Conservation (phyloP, 2,113 vertebrate genomes). For the Takifugu flavidus region DNA sequence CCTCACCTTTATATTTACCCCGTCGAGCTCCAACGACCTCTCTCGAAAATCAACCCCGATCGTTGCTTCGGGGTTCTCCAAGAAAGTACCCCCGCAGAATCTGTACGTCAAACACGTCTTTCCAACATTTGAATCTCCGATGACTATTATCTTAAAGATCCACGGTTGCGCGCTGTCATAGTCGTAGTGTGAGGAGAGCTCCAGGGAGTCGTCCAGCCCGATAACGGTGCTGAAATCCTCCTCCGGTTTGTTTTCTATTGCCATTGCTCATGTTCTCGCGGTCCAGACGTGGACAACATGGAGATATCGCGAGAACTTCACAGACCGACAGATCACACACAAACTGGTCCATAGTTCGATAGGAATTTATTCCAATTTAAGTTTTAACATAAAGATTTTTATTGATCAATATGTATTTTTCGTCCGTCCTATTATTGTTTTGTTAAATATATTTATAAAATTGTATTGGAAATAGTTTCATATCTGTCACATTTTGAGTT, state of each 20-base stretch:
- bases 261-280: slow-evolving; percentile 71
- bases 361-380: too few species aligned
- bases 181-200: slow-evolving; percentile 47
- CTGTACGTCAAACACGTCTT: slow-evolving; percentile 76
- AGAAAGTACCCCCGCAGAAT: slow-evolving; percentile 74
- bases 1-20: slow-evolving; percentile 72
- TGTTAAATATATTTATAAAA: too few species aligned
- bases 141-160: slow-evolving; percentile 76
- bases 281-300: slow-evolving; percentile 5
- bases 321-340: background rate
- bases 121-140: slow-evolving; percentile 75
- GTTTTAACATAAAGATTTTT: too few species aligned
- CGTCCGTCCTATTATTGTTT: too few species aligned
- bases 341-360: background rate
- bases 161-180: slow-evolving; percentile 40
- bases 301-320: slow-evolving; percentile 65
- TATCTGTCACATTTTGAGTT: too few species aligned
- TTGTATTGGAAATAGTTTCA: too few species aligned
- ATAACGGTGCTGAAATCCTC: slow-evolving; percentile 60
- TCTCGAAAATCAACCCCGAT: slow-evolving; percentile 78
- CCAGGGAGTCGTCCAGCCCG: slow-evolving; percentile 42
- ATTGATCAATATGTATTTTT: too few species aligned
- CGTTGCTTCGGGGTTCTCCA: slow-evolving; percentile 75
- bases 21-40: slow-evolving; percentile 68
- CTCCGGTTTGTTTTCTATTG: slow-evolving; percentile 65